These are phyloP conservation scores for Zaprionus ghesquierei DNA, from an alignment of 1,140 invertebrate genomes.

Conservation along the genomic window DNA sequence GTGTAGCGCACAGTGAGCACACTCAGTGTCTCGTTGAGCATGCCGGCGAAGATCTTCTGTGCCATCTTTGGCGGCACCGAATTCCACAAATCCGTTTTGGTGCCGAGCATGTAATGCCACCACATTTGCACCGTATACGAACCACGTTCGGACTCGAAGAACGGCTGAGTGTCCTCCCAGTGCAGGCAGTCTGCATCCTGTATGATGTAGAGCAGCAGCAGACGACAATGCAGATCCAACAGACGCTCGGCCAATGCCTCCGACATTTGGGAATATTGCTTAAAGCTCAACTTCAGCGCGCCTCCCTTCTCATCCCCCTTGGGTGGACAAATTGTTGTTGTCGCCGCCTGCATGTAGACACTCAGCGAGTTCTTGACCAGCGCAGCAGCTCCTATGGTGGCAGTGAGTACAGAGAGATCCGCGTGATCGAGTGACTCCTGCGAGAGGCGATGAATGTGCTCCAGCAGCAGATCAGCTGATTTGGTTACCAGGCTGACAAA, in stretches of 20 bases:
- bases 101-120: conserved; percentile 93
- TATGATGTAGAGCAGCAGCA: conserved; percentile 89
- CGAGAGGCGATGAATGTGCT: conserved; percentile 89
- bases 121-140: conserved; percentile 92
- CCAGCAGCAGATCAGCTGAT: conserved; percentile 87
- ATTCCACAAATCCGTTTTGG: conserved; percentile 89
- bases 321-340: conserved; percentile 75
- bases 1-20: conserved; percentile 89
- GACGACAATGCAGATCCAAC: conserved; percentile 89
- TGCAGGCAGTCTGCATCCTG: conserved; percentile 89
- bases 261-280: conserved; percentile 90
- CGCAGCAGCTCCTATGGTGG: conserved; percentile 89
- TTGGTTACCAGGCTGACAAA: conserved; percentile 88
- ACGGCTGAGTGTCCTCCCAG: conserved; percentile 86
- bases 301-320: conserved; percentile 81
- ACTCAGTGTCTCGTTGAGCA: conserved; percentile 91
- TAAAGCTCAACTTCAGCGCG: conserved; percentile 85
- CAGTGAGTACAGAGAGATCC: conserved; percentile 89
- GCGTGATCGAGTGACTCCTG: conserved; percentile 92
- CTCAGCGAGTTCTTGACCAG: conserved; percentile 89
- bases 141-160: conserved; percentile 88
- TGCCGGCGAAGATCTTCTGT: conserved; percentile 89
- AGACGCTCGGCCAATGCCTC: conserved; percentile 91
- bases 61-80: conserved; percentile 92
- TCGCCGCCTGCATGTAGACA: conserved; percentile 85